Percentiles rank a stretch among this genome's conserved stretches.
These are phyloP conservation scores for Strigamia transsilvanica DNA, from an alignment of 2,888 invertebrate species.

Conservation along the genomic window DNA sequence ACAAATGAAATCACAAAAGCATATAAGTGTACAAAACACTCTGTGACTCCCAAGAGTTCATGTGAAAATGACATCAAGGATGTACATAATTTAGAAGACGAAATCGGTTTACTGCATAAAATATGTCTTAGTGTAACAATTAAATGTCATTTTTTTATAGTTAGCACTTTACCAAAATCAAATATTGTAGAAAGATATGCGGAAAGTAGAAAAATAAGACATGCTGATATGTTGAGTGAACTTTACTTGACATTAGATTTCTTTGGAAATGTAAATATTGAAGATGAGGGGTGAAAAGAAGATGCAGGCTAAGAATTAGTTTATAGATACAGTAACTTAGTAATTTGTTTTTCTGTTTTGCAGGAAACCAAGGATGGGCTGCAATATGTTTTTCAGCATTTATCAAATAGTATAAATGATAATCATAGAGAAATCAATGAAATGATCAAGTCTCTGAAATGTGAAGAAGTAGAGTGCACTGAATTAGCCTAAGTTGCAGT, in stretches of 20 bases:
- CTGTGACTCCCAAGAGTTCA: neutral
- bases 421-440: conserved; percentile 13
- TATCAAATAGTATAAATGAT: neutral
- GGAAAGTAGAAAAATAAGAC: neutral
- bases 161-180: neutral
- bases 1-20: neutral
- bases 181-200: neutral
- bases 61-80: neutral
- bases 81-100: neutral
- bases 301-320: no score
- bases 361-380: neutral
- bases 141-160: neutral
- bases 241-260: neutral
- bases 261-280: conserved; percentile 13
- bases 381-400: conserved; percentile 7
- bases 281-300: neutral
- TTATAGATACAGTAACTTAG: neutral
- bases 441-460: neutral
- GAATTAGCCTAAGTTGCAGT: no score
- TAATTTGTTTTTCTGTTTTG: neutral
- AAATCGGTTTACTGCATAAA: neutral
- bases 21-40: neutral
- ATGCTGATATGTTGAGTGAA: neutral
- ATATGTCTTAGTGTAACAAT: neutral
- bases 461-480: neutral